Evolutionary conservation across 2,888 invertebrate species (phyloP), one percentile per base, ranked within the genome.

Genomic region (Brachyptera putata): DNA sequence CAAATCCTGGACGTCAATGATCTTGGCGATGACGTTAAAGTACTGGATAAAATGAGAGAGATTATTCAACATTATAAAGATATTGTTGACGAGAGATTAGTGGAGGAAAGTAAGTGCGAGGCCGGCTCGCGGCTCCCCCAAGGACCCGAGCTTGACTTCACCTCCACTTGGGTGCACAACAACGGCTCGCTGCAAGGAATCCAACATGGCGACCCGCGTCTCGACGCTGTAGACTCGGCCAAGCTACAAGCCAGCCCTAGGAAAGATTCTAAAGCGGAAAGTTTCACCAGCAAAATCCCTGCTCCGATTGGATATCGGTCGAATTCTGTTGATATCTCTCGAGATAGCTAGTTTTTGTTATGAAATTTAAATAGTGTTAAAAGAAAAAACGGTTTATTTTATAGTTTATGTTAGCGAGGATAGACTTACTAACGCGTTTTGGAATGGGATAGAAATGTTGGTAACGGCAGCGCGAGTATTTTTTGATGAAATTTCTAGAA

Each of bases 41-140:
- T 90, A 58, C 76, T 88, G 22, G 83, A 85, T 67, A 87, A 89
- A 71, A 84, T 91, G 75, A 88, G 89, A 69, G 85, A 85, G 61
- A 71, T 85, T 36, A 70, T 85, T n/a, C 80, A 79, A 39, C 79
- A 83, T 63, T 85, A 84, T 67, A 80, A 78, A 56, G 66, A 64
- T 37, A 64, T 65, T 43, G 67, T 68, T 16, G 69, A 69, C 57
- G 63, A 62, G 48, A 62, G 63, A 18, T 56, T 67, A 24, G 63
- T 64, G 2, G 66, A 64, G 34, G 66, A 65, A 36, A 62, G 39
- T 58, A 64, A 65, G 22, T 62, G 63, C 7, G 60, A 64, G 24
- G 67, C 68, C 5, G 63, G 67, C 0, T 63, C 1, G 49, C 21
- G 16, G 36, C 50, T 50, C 30, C 60, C 60, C 9, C 56, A 46